Conservation (phyloP, 2,113 vertebrate genomes). For the Periophthalmodon schlosseri region DNA sequence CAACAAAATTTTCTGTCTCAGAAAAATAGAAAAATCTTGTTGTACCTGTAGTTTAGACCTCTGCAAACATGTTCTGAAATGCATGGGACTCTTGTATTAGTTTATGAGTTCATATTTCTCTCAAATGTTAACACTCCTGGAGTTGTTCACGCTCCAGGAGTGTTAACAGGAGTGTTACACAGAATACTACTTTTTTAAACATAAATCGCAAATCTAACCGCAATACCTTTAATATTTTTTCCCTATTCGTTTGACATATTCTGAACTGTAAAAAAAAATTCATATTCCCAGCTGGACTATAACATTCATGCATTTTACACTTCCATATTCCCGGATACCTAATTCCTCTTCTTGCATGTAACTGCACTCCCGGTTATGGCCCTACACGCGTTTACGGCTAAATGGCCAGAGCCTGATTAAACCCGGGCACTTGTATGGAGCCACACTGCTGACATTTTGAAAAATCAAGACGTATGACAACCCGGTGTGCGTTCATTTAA, state of each 20-base stretch:
- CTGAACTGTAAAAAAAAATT: neutral
- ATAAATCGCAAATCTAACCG: no score
- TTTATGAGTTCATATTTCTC: no score
- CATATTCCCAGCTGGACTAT: neutral
- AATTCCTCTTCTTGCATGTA: slow-evolving; percentile 8
- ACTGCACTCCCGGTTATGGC: slow-evolving; percentile 19
- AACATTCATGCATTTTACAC: slow-evolving; percentile 6
- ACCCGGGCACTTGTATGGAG: slow-evolving; percentile 88
- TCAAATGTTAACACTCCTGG: no score
- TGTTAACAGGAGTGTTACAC: no score
- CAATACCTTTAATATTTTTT: no score
- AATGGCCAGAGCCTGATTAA: slow-evolving; percentile 96
- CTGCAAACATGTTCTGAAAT: no score
- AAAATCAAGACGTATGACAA: slow-evolving; percentile 96
- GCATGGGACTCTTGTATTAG: no score
- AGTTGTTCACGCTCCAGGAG: no score
- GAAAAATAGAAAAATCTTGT: no score
- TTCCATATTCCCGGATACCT: neutral
- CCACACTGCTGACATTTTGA: slow-evolving; percentile 97
- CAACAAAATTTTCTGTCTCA: no score
- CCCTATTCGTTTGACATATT: neutral
- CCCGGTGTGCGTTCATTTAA: slow-evolving; percentile 94
- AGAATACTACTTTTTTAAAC: no score
- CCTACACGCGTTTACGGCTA: slow-evolving; percentile 77
- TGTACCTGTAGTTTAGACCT: no score